Evolutionary conservation across 2,888 invertebrate genomes (phyloP), one percentile per base, ranked within the genome.

Genomic region (Drosophila sordidula): DNA sequence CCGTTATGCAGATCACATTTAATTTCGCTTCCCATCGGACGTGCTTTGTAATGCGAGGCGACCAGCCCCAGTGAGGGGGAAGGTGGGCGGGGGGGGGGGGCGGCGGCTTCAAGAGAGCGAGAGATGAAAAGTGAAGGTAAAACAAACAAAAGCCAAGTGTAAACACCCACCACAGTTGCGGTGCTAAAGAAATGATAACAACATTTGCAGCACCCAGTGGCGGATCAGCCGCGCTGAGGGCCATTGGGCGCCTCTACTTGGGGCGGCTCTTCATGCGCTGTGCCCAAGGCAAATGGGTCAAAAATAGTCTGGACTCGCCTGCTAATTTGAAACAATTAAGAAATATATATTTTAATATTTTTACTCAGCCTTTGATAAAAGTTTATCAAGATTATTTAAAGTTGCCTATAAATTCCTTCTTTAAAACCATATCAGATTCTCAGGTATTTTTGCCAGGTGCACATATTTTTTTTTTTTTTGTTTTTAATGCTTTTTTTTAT

Each of bases 91-190:
- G 22, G 22, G 3, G 1, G 0, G 22, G 22, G 22, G 22, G n/a
- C n/a, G n/a, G n/a, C n/a, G 4, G 22, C 22, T 22, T 14, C 50
- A 36, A 6, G 25, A 45, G 14, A 29, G 41, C 18, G 34, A 41
- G 42, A 51, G 42, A 41, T 51, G 44, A 59, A 57, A 67, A 80
- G 80, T 84, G 84, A 80, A 80, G 75, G 80, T 84, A 80, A 78
- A 58, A 50, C 51, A 69, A 80, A 84, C 51, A 75, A 51, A 77
- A 70, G 59, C 52, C 56, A 54, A 58, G 55, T 55, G 29, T 55
- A 67, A 66, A 58, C 67, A 68, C 61, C 55, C 51, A 56, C 80
- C 34, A 12, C 26, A 29, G 8, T 6, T 29, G 39, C 22, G 25
- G 38, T 12, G 32, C 6, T n/a, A 11, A 39, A 26, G 32, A 64